Evolutionary conservation across 2,888 invertebrate genomes (phyloP).

Genomic region (Phrixothrix hirtus): DNA sequence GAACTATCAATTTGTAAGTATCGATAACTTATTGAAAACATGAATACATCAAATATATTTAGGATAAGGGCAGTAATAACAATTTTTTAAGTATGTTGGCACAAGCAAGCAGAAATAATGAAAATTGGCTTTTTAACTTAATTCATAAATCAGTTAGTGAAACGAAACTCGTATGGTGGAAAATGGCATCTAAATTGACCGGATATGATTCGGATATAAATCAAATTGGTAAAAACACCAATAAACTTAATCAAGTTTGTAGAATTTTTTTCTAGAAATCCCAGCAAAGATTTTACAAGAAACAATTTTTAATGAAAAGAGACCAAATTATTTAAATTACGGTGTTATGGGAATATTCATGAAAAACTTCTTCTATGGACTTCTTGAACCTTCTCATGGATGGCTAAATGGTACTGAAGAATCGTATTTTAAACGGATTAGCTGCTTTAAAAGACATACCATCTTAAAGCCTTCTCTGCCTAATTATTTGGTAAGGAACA

Average conservation of each 20-base stretch:
- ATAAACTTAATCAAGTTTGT: background rate
- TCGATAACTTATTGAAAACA: background rate
- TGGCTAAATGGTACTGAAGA: background rate
- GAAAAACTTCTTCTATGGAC: constrained; percentile 3
- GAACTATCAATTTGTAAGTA: constrained; percentile 1
- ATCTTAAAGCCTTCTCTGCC: background rate
- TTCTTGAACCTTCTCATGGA: background rate
- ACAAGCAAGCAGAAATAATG: constrained; percentile 5
- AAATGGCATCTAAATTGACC: background rate
- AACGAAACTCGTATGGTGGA: constrained; percentile 7
- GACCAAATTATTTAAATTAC: constrained; percentile 85
- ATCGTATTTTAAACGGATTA: background rate
- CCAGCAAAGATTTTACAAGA: constrained; percentile 4
- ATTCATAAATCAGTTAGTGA: constrained; percentile 1
- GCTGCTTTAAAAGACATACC: background rate
- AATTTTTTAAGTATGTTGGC: constrained; percentile 8
- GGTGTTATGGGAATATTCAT: constrained; percentile 74
- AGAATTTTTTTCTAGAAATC: background rate
- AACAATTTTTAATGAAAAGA: constrained; percentile 60
- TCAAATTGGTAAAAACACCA: constrained; percentile 7
- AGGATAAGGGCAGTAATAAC: constrained; percentile 1
- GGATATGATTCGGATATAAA: background rate
- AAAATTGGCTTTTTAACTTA: background rate
- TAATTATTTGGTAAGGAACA: constrained; percentile 5
- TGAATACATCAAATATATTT: background rate